Base-by-base conservation (phyloP, 2,797 vertebrate species). In the Cryptoprocta ferox region DNA sequence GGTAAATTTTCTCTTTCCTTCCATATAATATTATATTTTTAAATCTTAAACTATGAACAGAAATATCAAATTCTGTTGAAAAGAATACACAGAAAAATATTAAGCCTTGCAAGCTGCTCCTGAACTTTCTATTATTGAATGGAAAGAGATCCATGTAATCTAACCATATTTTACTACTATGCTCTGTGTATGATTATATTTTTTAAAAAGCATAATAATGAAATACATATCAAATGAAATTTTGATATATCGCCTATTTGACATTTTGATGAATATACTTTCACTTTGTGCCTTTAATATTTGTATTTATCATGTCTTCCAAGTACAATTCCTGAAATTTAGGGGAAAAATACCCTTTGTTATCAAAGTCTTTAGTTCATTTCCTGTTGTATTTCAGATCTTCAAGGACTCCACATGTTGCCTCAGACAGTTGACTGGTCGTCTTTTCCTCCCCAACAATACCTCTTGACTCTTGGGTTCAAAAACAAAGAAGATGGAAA, bases 391-490 rank as follows among this genome's bases (percentile, higher is more conserved):
- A 1, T 97, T 98, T 71, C 97, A 99, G 98, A 98, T 86, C 92
- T 95, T 53, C 95, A 71, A 15, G 97, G 98, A 93, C 28, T 98
- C 83, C 98, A 99, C 18, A 9, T 97, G 1, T 94, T 99, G 96
- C 98, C 98, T 3, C 98, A 99, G 86, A 98, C 97, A 1, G 95
- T 94, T 11, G 92, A 98, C n/a, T 98, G 98, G 98, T 84, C 94
- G 6, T 61, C 90, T 14, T 96, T 90, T 91, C 92, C 96, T 91
- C 94, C 97, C 7, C 98, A 98, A 85, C 94, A 93, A 19, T 98
- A 99, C 91, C 95, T 97, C 50, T 94, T 99, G 89, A 99, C 98
- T 1, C 90, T 98, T 94, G 98, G 98, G 8, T 99, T 99, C 97
- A 98, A 92, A 97, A 98, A 83, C 66, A 98, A 98, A 75, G 81